Evolutionary conservation across 1,140 invertebrate species (phyloP).

Genomic region (Atta cephalotes): DNA sequence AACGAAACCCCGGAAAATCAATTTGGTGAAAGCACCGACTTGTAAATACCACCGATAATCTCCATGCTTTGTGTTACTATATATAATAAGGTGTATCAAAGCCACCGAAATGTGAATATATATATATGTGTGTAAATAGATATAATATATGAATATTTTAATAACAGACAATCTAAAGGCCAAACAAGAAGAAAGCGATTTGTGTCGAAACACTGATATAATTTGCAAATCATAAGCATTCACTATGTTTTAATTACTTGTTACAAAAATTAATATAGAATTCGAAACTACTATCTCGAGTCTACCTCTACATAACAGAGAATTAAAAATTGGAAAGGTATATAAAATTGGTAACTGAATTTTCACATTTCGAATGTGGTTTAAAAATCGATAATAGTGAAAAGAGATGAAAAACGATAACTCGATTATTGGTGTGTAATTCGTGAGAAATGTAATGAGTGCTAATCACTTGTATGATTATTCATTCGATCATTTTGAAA

Average conservation of each 20-base stretch:
- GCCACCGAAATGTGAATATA: neutral
- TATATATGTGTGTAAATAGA: neutral
- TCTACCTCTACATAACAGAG: slow-evolving; percentile 32
- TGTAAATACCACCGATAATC: slow-evolving; percentile 55
- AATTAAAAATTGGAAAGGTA: neutral
- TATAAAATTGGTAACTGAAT: neutral
- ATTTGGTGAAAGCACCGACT: slow-evolving; percentile 47
- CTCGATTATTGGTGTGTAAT: neutral
- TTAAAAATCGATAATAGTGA: slow-evolving; percentile 5
- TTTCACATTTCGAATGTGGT: neutral
- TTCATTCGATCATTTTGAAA: neutral
- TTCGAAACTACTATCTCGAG: slow-evolving; percentile 24
- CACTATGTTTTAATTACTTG: slow-evolving; percentile 3
- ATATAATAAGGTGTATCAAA: no score
- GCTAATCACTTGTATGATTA: neutral
- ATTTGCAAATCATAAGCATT: slow-evolving; percentile 33
- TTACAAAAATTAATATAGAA: slow-evolving; percentile 16
- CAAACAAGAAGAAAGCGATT: slow-evolving; percentile 28
- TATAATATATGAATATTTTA: slow-evolving; percentile 23
- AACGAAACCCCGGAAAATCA: slow-evolving; percentile 54
- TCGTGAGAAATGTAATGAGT: neutral
- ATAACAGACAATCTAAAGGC: slow-evolving; percentile 28
- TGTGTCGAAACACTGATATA: slow-evolving; percentile 38
- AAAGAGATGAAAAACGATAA: neutral
- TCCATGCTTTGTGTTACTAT: slow-evolving; percentile 27